A percentile compares a stretch with the other conserved stretches of the same genome.
phyloP scores from a whole-genome alignment of 1,140 invertebrate genomes.

The Pseudomyrmex pallidus region DNA sequence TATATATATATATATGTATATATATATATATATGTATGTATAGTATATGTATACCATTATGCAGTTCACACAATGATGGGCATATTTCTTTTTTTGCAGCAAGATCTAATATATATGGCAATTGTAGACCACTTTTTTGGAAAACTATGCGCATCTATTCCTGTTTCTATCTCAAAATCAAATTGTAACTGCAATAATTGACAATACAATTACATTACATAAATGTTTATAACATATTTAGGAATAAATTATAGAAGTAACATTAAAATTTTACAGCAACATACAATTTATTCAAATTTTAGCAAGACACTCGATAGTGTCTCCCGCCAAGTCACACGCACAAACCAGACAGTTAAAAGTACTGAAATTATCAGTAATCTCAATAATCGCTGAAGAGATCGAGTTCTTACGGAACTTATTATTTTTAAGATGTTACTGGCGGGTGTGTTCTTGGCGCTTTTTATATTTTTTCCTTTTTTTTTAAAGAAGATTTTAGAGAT shows the following conservation, averaged over 20 bases:
- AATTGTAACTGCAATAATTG: conserved; percentile 13
- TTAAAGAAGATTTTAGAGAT: too few relatives aligned
- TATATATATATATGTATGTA: too few relatives aligned
- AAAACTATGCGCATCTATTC: not conserved
- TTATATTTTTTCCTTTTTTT: too few relatives aligned
- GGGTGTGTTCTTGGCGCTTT: too few relatives aligned
- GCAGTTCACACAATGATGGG: not conserved
- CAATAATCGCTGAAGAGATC: too few relatives aligned
- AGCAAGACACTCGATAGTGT: too few relatives aligned
- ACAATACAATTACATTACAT: not conserved
- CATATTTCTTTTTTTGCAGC: not conserved
- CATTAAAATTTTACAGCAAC: not conserved
- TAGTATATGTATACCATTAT: conserved; percentile 1
- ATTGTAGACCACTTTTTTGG: not conserved
- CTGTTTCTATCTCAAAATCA: not conserved
- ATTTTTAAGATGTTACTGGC: too few relatives aligned
- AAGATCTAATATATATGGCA: not conserved
- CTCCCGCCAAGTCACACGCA: too few relatives aligned
- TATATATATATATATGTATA: not conserved
- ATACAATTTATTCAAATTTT: too few relatives aligned
- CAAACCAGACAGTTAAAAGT: too few relatives aligned
- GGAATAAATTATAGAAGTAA: not conserved
- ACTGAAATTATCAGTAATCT: too few relatives aligned
- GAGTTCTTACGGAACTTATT: too few relatives aligned
- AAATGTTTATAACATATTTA: not conserved